phyloP scores from a whole-genome alignment of 2,113 vertebrate genomes.

The Brachypodius melanocephalos region DNA sequence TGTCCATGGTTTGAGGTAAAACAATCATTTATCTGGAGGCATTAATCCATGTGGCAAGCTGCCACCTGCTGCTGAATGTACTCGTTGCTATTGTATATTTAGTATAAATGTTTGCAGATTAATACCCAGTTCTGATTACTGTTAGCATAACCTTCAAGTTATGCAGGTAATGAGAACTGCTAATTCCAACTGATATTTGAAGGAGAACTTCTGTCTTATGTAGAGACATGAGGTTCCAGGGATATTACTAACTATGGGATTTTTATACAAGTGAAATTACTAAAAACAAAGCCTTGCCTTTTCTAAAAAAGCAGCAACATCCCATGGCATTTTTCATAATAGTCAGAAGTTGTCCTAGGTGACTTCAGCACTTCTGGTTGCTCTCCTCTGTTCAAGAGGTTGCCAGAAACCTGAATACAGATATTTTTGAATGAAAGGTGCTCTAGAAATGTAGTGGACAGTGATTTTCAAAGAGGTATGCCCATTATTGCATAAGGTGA shows the following conservation, averaged over 20 bases:
- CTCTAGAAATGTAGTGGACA: background rate
- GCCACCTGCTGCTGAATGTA: background rate
- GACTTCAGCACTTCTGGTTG: background rate
- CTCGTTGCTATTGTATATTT: background rate
- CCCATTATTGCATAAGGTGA: background rate
- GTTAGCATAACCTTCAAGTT: constrained; percentile 39
- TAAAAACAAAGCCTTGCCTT: background rate
- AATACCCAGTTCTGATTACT: constrained; percentile 3
- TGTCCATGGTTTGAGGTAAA: background rate
- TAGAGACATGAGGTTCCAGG: background rate
- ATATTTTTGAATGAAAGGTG: background rate
- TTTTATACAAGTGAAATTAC: background rate
- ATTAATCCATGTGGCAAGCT: background rate
- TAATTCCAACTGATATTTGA: background rate
- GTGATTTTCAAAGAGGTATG: background rate
- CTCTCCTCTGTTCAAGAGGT: background rate
- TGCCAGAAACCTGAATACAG: background rate
- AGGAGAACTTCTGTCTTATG: background rate
- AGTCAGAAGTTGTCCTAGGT: background rate
- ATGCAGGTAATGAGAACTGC: background rate
- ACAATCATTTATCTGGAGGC: background rate
- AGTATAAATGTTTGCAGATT: constrained; percentile 19
- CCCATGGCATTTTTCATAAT: background rate
- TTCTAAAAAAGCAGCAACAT: background rate
- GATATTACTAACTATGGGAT: background rate